These are phyloP conservation scores for Flexamia atlantica DNA, from an alignment of 2,888 invertebrate species.

Conservation along the genomic window DNA sequence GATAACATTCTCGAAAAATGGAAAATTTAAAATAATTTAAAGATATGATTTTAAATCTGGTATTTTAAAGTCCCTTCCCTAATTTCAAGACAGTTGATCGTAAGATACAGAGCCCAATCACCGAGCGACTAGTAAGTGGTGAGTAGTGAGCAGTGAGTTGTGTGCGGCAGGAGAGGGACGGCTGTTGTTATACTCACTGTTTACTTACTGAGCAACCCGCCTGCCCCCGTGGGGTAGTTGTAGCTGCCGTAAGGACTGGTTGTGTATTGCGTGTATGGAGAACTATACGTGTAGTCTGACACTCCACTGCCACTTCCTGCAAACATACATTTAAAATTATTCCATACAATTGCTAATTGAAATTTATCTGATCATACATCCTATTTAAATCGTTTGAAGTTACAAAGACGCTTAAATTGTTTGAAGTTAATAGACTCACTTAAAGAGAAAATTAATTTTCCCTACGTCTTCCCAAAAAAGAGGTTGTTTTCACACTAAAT, in stretches of 20 bases:
- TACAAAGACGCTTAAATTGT: no score
- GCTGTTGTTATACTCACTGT: slow-evolving; percentile 72
- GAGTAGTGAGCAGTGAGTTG: slow-evolving; percentile 7
- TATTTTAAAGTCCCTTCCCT: not conserved
- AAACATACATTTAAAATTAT: no score
- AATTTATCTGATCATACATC: no score
- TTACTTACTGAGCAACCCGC: slow-evolving; percentile 81
- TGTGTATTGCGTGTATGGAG: slow-evolving; percentile 87
- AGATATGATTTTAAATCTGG: no score
- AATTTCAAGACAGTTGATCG: not conserved
- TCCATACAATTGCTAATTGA: no score
- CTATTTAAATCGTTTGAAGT: no score
- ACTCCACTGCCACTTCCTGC: slow-evolving; percentile 80
- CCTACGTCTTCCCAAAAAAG: no score
- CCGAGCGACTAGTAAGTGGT: not conserved
- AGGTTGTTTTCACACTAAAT: no score
- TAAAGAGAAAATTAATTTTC: no score
- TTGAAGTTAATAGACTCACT: no score
- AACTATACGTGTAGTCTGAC: slow-evolving; percentile 84
- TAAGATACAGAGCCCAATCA: not conserved
- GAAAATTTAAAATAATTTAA: no score
- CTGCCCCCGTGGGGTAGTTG: slow-evolving; percentile 76
- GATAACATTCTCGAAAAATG: no score
- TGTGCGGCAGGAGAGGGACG: slow-evolving; percentile 13
- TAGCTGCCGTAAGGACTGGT: slow-evolving; percentile 81